phyloP scores from a whole-genome alignment of 2,797 vertebrate species.

The Sus cebifrons region DNA sequence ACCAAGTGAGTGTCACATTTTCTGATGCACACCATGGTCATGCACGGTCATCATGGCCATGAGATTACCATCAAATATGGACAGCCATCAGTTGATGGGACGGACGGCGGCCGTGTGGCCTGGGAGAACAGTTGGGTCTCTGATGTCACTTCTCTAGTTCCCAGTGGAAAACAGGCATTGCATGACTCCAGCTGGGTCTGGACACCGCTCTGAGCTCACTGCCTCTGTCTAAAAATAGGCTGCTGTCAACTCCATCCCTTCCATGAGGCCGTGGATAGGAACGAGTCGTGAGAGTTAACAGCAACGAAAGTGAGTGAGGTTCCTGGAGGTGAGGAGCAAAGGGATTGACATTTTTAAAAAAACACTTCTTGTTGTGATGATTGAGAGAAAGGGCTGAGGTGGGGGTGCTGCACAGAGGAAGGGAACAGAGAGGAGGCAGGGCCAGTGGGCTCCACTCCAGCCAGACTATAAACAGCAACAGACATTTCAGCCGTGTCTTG shows the following conservation, averaged over 20 bases:
- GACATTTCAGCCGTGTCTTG: slow-evolving; percentile 73
- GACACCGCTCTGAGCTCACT: not conserved
- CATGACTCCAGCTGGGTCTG: not conserved
- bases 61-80: not conserved
- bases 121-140: not conserved
- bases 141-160: not conserved
- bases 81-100: not conserved
- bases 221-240: slow-evolving; percentile 6
- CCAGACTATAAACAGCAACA: slow-evolving; percentile 71
- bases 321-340: slow-evolving; percentile 41
- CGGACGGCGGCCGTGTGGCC: not conserved
- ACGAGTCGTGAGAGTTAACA: not conserved
- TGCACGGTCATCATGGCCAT: not conserved
- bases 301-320: not conserved
- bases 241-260: not conserved
- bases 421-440: slow-evolving; percentile 40
- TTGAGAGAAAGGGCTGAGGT: not conserved
- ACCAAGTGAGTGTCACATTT: not conserved
- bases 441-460: slow-evolving; percentile 60
- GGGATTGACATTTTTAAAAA: not conserved
- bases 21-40: not conserved
- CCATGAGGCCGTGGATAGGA: not conserved
- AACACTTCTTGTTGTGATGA: not conserved
- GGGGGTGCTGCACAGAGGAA: slow-evolving; percentile 41
- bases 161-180: not conserved